Conservation (phyloP, 2,888 invertebrate genomes). For the Drosophila algonquin region DNA sequence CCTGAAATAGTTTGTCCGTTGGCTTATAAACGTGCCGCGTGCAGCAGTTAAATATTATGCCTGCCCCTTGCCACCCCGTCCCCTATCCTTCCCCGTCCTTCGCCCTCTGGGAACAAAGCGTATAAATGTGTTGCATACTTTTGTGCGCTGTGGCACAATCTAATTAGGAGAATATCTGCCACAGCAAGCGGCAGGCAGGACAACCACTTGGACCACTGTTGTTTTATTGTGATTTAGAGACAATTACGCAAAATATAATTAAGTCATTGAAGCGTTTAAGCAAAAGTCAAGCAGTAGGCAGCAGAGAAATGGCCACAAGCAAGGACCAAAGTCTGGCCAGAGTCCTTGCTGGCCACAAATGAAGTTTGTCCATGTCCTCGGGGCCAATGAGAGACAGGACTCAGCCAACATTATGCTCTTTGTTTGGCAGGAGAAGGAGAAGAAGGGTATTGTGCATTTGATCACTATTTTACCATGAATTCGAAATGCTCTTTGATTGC, state of each 20-base stretch:
- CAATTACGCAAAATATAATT: conserved; percentile 65
- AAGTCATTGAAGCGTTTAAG: conserved; percentile 61
- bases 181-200: background rate
- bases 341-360: conserved; percentile 11
- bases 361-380: conserved; percentile 32
- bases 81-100: too few species aligned
- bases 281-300: conserved; percentile 43
- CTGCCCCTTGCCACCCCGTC: background rate
- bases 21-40: conserved; percentile 45
- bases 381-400: conserved; percentile 13
- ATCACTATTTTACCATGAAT: background rate
- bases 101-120: conserved; percentile 16
- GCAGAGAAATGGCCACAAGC: conserved; percentile 15
- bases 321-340: background rate
- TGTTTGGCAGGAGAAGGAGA: background rate
- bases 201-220: background rate
- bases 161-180: conserved; percentile 41
- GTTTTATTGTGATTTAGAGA: conserved; percentile 50
- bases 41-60: conserved; percentile 71
- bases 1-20: conserved; percentile 60
- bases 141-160: conserved; percentile 35
- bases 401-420: background rate
- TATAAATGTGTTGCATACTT: conserved; percentile 38
- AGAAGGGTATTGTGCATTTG: background rate
- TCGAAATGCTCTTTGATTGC: too few species aligned